Conservation (phyloP, 2,888 invertebrate species). For the Drosophila monieri region DNA sequence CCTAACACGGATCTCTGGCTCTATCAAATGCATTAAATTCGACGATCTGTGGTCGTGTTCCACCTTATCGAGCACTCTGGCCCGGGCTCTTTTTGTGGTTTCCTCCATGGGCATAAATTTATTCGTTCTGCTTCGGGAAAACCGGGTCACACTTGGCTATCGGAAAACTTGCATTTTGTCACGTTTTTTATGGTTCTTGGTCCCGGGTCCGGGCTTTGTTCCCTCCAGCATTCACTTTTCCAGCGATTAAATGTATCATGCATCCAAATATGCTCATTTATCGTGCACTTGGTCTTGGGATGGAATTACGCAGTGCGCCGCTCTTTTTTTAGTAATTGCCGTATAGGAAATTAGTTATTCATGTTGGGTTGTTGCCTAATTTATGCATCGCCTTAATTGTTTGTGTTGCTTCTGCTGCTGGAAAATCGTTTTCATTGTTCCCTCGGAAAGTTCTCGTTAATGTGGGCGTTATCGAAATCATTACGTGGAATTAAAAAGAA, state of each 20-base stretch:
- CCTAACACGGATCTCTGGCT: conserved; percentile 21
- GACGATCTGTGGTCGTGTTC: conserved; percentile 48
- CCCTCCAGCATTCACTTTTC: conserved; percentile 46
- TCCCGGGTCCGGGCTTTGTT: conserved; percentile 5
- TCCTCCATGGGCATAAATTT: conserved; percentile 39
- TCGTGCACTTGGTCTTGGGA: conserved; percentile 58
- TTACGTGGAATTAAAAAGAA: conserved; percentile 27
- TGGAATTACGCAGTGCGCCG: conserved; percentile 42
- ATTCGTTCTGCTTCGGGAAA: conserved; percentile 29
- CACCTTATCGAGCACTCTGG: conserved; percentile 56
- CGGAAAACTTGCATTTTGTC: conserved; percentile 67
- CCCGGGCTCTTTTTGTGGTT: conserved; percentile 25
- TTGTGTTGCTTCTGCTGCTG: conserved; percentile 66
- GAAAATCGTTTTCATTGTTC: conserved; percentile 65
- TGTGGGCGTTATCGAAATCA: conserved; percentile 66
- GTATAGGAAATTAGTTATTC: conserved; percentile 75
- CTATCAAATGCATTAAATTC: conserved; percentile 38
- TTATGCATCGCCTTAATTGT: conserved; percentile 70
- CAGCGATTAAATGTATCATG: conserved; percentile 74
- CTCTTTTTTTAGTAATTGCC: conserved; percentile 66
- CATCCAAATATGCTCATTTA: conserved; percentile 61
- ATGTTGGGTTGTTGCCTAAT: conserved; percentile 59
- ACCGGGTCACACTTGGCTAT: conserved; percentile 60
- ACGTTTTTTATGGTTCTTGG: conserved; percentile 57
- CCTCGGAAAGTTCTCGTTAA: conserved; percentile 59